Conservation (phyloP, 2,888 invertebrate genomes). For the Amiota communis region DNA sequence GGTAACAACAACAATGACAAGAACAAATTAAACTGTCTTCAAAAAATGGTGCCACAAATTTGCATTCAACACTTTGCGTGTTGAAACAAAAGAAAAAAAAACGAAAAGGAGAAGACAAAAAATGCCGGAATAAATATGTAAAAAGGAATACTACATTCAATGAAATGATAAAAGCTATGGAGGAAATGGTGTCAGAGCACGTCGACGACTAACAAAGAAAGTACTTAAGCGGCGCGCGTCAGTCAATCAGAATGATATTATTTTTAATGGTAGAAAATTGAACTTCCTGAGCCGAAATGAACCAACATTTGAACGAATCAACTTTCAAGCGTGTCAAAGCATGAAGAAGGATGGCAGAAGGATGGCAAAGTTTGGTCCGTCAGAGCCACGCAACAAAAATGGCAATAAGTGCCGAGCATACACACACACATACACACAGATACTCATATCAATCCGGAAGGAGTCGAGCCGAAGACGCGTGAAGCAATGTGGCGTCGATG, state of each 20-base stretch:
- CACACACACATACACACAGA: neutral
- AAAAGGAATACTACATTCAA: neutral
- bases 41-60: slow-evolving; percentile 4
- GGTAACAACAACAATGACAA: slow-evolving; percentile 1
- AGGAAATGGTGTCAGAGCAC: slow-evolving; percentile 58
- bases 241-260: slow-evolving; percentile 66
- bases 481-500: neutral
- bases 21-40: slow-evolving; percentile 15
- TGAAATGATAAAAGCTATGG: neutral
- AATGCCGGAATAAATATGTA: neutral
- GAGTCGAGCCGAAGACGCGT: neutral
- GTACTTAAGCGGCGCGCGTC: slow-evolving; percentile 54
- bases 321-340: slow-evolving; percentile 5
- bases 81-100: slow-evolving; percentile 58
- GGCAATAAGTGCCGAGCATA: neutral
- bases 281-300: slow-evolving; percentile 25
- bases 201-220: slow-evolving; percentile 42
- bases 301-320: neutral
- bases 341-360: slow-evolving; percentile 45
- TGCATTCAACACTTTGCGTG: slow-evolving; percentile 58
- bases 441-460: neutral
- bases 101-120: slow-evolving; percentile 28
- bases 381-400: slow-evolving; percentile 18
- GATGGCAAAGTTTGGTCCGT: slow-evolving; percentile 42
- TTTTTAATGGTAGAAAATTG: slow-evolving; percentile 63